Percentiles rank a stretch among this genome's conserved stretches.
Evolutionary conservation across 2,797 vertebrate species (phyloP).

Genomic region (Cirrhinus molitorella): DNA sequence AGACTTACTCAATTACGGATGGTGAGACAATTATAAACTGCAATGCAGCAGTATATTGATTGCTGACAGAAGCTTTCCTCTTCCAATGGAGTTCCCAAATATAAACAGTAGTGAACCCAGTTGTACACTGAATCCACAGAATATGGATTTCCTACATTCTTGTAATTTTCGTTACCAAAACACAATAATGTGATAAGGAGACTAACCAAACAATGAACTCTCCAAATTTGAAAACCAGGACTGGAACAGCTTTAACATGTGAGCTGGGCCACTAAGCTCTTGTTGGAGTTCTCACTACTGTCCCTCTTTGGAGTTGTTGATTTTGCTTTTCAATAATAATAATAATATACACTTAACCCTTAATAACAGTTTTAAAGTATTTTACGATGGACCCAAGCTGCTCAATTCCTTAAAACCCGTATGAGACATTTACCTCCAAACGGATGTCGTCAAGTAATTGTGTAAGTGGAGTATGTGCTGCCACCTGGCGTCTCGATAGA

Average conservation of each 20-base stretch:
- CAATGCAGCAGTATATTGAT: slow-evolving; percentile 76
- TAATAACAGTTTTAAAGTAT: not conserved
- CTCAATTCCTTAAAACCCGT: not conserved
- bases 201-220: not conserved
- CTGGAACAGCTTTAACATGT: not conserved
- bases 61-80: not conserved
- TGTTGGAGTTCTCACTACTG: not conserved
- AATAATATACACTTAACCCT: no score
- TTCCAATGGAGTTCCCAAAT: slow-evolving; percentile 57
- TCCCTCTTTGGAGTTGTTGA: not conserved
- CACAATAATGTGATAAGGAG: not conserved
- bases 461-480: slow-evolving; percentile 51
- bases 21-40: slow-evolving; percentile 38
- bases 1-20: not conserved
- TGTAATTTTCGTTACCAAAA: slow-evolving; percentile 50
- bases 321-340: no score
- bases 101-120: slow-evolving; percentile 68
- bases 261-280: no score
- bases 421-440: not conserved
- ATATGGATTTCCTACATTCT: slow-evolving; percentile 65
- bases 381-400: no score
- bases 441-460: not conserved
- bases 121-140: slow-evolving; percentile 68
- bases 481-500: slow-evolving; percentile 55
- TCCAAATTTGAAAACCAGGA: not conserved